Evolutionary conservation across 2,113 vertebrate genomes (phyloP), one percentile per base, ranked within the genome.

Genomic region (Tangachromis dhanisi): DNA sequence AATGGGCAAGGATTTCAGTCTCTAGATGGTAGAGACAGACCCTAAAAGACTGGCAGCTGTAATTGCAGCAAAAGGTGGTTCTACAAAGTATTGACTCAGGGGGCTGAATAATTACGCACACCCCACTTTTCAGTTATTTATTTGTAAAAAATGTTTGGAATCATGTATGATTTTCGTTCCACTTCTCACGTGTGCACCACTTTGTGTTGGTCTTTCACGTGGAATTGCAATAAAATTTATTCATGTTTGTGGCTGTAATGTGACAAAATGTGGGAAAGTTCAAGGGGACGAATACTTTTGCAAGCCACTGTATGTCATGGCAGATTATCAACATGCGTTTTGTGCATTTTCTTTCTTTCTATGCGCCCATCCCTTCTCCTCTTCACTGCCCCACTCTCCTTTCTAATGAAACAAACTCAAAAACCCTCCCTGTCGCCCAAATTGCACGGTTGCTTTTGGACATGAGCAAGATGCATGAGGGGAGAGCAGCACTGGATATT

Each of bases 181-280:
- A 14, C 21, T 57, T 57, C 12, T 57, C 54, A 5, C 7, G 4
- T 8, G 0, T 55, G 0, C 21, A 26, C 54, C 12, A 26, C 12
- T 57, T 14, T 57, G 12, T 57, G 0, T 57, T 8, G 24, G 24
- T 57, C 1, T 57, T 57, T 57, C 24, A 57, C 0, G 0, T 29
- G 24, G 54, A 57, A 29, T 29, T 29, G 4, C 24, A 57, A 57
- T 16, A 3, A 57, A 16, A 57, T 29, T 29, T 13, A 57, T 57
- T 57, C 24, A 14, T 29, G 24, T 57, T 57, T 57, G 54, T 29
- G 7, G 24, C 12, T 57, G 54, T 26, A 8, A 57, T 29, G 54
- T 57, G 54, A 57, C 54, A 57, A 57, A 1, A 57, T 8, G 2
- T 57, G 54, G 1, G 0, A 57, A 2, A 2, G 24, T 57, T 57